Conservation (phyloP, 2,797 vertebrate species). For the Simalia tracyae region DNA sequence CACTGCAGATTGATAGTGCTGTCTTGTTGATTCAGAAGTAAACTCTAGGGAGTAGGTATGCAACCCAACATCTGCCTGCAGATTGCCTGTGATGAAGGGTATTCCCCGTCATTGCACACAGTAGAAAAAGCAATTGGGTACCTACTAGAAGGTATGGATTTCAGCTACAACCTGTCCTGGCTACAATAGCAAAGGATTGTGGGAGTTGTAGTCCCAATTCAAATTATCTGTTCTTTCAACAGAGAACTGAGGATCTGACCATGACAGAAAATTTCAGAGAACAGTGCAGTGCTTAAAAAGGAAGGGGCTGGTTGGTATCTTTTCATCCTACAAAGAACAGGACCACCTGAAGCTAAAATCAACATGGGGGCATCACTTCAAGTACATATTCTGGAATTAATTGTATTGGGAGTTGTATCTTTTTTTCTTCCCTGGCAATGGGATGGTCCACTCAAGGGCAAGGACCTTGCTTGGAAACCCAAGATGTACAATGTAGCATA, state of each 20-base stretch:
- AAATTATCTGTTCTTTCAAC: not conserved
- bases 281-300: not conserved
- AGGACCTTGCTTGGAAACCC: not conserved
- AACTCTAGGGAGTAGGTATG: not conserved
- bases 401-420: not conserved
- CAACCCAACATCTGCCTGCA: not conserved
- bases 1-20: not conserved
- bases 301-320: not conserved
- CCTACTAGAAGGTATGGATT: not conserved
- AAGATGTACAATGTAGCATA: not conserved
- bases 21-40: not conserved
- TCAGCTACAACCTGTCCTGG: not conserved
- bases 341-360: not conserved
- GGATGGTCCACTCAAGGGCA: not conserved
- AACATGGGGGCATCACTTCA: not conserved
- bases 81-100: not conserved
- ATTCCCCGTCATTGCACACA: not conserved
- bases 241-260: not conserved
- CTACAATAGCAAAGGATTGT: not conserved
- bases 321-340: not conserved
- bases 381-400: not conserved
- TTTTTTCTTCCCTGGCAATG: not conserved
- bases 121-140: not conserved
- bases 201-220: not conserved
- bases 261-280: not conserved